Base-by-base conservation (phyloP, 2,888 invertebrate species). In the Galerucella calmariensis region DNA sequence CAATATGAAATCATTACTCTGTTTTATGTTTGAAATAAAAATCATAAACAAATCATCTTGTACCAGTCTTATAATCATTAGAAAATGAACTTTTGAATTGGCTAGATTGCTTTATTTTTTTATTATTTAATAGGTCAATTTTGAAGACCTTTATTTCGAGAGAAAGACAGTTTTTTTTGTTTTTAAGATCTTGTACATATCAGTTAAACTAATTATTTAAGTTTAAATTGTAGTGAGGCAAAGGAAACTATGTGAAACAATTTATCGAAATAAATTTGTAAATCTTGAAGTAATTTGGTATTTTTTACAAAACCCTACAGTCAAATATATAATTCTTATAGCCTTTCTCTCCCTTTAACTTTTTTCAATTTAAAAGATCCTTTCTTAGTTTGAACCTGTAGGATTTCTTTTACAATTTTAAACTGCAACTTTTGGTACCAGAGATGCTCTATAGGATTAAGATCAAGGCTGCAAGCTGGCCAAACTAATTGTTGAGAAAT, bases 201-300 rank as follows among this genome's bases (percentile, higher is more conserved):
- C 67, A 12, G 41, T 67, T 14, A 11, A 53, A 10, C 16, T 35
- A 56, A 56, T 58, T 10, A 20, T 56, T 16, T 67, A 27, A 69
- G 14, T 63, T 61, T 61, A 62, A 24, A 35, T 62, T 62, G n/a
- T 62, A 62, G n/a, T n/a, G n/a, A 62, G 61, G 61, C 61, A 62
- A 46, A 5, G 27, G 16, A 63, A 63, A 62, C 11, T 63, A 63
- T 61, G 61, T 61, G 61, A 61, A 61, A n/a, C 4, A 27, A 24
- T 59, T 59, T 62, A 62, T 62, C 41, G 14, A 56, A 62, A 62
- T 62, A 62, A 62, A 62, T 62, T 62, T n/a, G 14, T 62, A 41
- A 35, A 12, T 62, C 62, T 62, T 56, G 10, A 62, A 35, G 14
- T 35, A 62, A 11, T 41, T 62, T n/a, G 41, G 62, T 62, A 41